Percentiles rank a stretch among this genome's conserved stretches.
Conservation (phyloP, 2,797 vertebrate genomes). For the Pantherophis vulpinus region DNA sequence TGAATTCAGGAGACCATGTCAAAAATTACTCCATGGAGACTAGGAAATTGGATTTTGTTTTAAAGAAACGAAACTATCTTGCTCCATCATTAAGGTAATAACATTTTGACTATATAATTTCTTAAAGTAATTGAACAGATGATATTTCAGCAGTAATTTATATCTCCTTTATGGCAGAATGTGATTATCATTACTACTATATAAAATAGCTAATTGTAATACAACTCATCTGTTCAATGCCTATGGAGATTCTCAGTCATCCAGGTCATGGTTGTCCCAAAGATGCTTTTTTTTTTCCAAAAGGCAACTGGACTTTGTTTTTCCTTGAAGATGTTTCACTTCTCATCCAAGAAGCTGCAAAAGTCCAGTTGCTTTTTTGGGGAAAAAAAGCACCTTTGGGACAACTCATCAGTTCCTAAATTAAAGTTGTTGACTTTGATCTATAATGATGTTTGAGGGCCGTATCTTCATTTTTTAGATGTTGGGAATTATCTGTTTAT, state of each 20-base stretch:
- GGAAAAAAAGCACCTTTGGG: neutral
- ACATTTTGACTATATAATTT: neutral
- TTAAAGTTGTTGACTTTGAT: neutral
- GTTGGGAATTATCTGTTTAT: neutral
- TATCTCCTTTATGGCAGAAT: neutral
- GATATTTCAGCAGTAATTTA: slow-evolving; percentile 4
- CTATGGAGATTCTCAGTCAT: neutral
- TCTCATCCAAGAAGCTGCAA: no score
- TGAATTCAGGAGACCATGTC: neutral
- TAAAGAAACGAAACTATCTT: neutral
- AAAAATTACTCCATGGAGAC: slow-evolving; percentile 21
- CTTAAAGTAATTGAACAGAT: neutral
- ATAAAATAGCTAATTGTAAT: neutral
- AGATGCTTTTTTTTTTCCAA: neutral
- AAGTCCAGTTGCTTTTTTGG: neutral
- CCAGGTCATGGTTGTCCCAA: neutral
- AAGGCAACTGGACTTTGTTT: neutral
- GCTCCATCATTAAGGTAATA: neutral
- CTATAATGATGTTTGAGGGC: neutral
- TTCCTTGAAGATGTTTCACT: no score
- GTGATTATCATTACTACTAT: neutral
- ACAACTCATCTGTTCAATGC: neutral
- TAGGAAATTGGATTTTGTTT: slow-evolving; percentile 1
- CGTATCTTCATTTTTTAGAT: neutral
- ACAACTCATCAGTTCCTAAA: neutral